These are phyloP conservation scores for Monodelphis domestica DNA, from an alignment of 2,797 vertebrate species.

Conservation along the genomic window DNA sequence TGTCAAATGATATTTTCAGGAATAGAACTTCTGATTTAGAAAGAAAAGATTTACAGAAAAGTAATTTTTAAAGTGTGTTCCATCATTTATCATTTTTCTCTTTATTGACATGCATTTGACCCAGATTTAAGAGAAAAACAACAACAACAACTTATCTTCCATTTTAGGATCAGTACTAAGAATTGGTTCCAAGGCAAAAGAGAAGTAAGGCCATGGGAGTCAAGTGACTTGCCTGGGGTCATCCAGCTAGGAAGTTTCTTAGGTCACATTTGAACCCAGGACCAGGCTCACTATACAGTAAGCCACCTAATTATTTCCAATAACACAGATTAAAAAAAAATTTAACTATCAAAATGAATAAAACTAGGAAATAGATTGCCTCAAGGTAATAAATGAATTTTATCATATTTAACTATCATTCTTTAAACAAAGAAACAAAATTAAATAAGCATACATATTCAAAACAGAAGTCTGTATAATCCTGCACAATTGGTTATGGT, in stretches of 20 bases:
- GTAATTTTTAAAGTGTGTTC: slow-evolving; percentile 15
- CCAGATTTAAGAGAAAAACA: no score
- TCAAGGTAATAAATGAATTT: slow-evolving; percentile 3
- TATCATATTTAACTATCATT: background rate
- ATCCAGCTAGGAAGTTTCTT: no score
- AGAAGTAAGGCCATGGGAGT: no score
- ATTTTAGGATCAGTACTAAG: no score
- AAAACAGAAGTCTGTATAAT: background rate
- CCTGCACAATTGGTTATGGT: background rate
- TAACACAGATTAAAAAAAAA: slow-evolving; percentile 8
- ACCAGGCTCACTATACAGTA: no score
- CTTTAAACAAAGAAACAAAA: slow-evolving; percentile 23
- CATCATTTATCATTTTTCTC: background rate
- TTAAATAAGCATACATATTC: background rate
- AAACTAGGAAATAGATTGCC: slow-evolving; percentile 43
- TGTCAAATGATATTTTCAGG: background rate
- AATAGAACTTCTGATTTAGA: background rate
- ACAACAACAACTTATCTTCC: no score
- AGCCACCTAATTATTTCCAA: no score
- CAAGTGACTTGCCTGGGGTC: no score
- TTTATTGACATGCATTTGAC: background rate
- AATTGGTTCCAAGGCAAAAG: no score
- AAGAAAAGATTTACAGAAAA: background rate
- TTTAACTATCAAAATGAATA: background rate
- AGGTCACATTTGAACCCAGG: no score